These are phyloP conservation scores for Andrena camellia DNA, from an alignment of 2,888 invertebrate species.

Conservation along the genomic window DNA sequence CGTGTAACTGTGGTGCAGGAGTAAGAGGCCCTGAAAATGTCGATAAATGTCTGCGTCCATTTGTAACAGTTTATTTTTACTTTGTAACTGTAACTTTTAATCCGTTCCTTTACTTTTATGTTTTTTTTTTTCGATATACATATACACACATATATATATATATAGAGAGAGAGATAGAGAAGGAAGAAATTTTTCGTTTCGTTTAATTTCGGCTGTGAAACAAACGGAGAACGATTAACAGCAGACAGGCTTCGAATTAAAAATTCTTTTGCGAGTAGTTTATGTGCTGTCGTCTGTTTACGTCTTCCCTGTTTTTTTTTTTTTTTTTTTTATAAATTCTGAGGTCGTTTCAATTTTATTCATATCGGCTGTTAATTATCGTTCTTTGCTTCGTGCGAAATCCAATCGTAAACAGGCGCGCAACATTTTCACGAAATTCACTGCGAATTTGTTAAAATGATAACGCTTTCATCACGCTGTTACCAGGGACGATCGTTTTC, in stretches of 20 bases:
- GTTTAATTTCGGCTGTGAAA: slow-evolving; percentile 31
- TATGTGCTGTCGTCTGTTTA: background rate
- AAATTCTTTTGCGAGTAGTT: background rate
- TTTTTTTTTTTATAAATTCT: background rate
- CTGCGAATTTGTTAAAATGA: no score
- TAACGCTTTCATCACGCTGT: background rate
- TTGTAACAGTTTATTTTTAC: slow-evolving; percentile 32
- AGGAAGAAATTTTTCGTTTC: slow-evolving; percentile 4
- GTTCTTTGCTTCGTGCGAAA: background rate
- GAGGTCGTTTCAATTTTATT: background rate
- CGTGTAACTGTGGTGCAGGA: background rate
- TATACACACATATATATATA: no score
- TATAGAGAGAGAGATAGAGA: background rate
- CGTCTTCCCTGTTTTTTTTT: background rate
- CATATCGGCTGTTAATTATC: background rate
- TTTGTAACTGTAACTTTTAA: slow-evolving; percentile 25
- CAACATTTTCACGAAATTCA: no score
- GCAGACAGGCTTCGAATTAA: background rate
- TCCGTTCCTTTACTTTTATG: slow-evolving; percentile 20
- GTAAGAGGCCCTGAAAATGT: slow-evolving; percentile 1
- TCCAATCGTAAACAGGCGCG: background rate
- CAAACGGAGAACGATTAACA: slow-evolving; percentile 3
- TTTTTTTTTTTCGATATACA: background rate
- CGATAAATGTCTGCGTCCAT: slow-evolving; percentile 26
- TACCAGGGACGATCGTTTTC: background rate